These are phyloP conservation scores for Naso thynnoides DNA, from an alignment of 2,797 vertebrate genomes.

Conservation along the genomic window DNA sequence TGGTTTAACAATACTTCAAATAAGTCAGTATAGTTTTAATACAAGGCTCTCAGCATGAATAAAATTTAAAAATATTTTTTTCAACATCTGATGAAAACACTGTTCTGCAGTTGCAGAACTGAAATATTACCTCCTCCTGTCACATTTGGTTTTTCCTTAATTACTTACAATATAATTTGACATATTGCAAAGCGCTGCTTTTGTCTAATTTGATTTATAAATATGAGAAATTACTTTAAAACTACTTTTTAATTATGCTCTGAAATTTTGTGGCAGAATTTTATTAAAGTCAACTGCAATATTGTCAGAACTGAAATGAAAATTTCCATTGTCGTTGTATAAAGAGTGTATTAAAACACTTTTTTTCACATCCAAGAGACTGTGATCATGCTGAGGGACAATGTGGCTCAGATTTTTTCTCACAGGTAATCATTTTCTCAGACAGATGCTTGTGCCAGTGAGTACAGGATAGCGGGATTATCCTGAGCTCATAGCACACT, in stretches of 20 bases:
- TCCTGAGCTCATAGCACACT: conserved; percentile 46
- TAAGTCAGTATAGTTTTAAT: neutral
- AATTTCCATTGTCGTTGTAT: neutral
- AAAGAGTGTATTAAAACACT: conserved; percentile 5
- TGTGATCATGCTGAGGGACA: neutral
- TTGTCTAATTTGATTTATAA: neutral
- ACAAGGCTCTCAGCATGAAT: neutral
- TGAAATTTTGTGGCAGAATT: neutral
- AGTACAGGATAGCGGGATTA: conserved; percentile 44
- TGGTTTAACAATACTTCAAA: neutral
- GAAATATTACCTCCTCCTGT: neutral
- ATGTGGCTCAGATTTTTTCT: conserved; percentile 11
- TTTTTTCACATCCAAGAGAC: neutral
- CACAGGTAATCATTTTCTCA: conserved; percentile 27
- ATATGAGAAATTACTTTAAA: neutral
- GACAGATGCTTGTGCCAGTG: conserved; percentile 13
- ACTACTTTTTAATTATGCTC: neutral
- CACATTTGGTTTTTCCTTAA: neutral
- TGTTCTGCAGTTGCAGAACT: neutral
- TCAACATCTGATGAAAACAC: neutral
- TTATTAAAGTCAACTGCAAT: neutral
- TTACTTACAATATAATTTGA: neutral
- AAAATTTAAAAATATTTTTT: neutral
- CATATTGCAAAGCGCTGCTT: neutral
- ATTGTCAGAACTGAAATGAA: neutral